These are phyloP conservation scores for Pipistrellus kuhlii DNA, from an alignment of 2,797 vertebrate genomes.

Conservation along the genomic window DNA sequence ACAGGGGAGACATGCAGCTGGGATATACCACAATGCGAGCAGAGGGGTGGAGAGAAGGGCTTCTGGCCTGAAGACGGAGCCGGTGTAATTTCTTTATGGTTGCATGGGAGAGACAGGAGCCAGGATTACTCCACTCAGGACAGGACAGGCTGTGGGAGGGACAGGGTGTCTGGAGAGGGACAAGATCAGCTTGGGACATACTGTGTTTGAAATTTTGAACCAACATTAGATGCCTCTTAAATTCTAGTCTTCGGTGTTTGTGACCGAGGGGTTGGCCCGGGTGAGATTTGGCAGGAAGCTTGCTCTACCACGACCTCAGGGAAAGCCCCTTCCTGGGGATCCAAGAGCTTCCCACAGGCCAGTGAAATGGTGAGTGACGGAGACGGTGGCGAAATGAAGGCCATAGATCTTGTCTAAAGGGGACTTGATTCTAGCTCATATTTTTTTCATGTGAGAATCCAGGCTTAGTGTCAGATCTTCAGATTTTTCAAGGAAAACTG, in stretches of 20 bases:
- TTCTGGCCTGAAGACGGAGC: not conserved
- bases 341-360: not conserved
- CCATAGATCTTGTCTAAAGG: not conserved
- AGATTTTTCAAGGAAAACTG: not conserved
- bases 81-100: not conserved
- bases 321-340: not conserved
- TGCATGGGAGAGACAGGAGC: not conserved
- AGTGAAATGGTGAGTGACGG: not conserved
- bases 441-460: not conserved
- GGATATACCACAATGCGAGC: no score
- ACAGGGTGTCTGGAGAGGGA: not conserved
- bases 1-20: not conserved
- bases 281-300: not conserved
- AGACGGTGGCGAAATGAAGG: not conserved
- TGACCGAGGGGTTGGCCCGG: no score
- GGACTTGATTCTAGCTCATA: not conserved
- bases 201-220: not conserved
- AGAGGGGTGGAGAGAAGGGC: not conserved
- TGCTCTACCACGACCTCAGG: not conserved
- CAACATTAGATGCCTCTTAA: not conserved
- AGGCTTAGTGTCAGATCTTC: not conserved
- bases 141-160: not conserved
- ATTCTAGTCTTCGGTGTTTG: not conserved
- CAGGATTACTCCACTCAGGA: not conserved
- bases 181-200: not conserved